Percentiles rank a stretch among this genome's conserved stretches.
Evolutionary conservation across 2,888 invertebrate species (phyloP).

Genomic region (Chymomyza procnemis): DNA sequence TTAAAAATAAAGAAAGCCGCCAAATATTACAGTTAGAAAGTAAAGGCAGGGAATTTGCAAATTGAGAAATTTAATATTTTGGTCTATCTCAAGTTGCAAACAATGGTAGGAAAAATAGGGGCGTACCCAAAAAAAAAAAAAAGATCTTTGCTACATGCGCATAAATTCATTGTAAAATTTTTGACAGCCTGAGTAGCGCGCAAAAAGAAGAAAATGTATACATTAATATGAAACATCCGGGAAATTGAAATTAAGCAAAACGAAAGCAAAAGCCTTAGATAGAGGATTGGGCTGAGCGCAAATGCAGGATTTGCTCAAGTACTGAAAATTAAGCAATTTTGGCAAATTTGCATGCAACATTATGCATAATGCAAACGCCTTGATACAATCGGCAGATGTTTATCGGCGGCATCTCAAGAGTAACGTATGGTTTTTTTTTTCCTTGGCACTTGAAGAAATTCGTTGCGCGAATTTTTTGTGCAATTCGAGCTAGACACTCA

Average conservation of each 20-base stretch:
- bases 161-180: slow-evolving; percentile 67
- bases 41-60: slow-evolving; percentile 28
- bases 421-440: slow-evolving; percentile 16
- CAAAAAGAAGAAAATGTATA: slow-evolving; percentile 32
- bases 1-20: slow-evolving; percentile 15
- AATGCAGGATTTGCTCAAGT: background rate
- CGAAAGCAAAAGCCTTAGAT: slow-evolving; percentile 15
- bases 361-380: slow-evolving; percentile 55
- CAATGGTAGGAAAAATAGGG: slow-evolving; percentile 45
- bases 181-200: slow-evolving; percentile 43
- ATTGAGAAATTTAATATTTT: slow-evolving; percentile 40
- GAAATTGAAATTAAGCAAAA: slow-evolving; percentile 63
- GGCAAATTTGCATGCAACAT: slow-evolving; percentile 69
- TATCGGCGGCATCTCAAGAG: slow-evolving; percentile 28
- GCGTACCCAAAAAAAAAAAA: slow-evolving; percentile 32
- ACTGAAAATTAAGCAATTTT: slow-evolving; percentile 62
- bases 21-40: slow-evolving; percentile 6
- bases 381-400: slow-evolving; percentile 37
- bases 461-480: slow-evolving; percentile 65
- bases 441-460: slow-evolving; percentile 57
- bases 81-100: slow-evolving; percentile 13
- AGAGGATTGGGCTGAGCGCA: too few species aligned
- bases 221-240: slow-evolving; percentile 67
- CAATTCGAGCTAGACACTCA: slow-evolving; percentile 42
- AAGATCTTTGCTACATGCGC: slow-evolving; percentile 14